Percentiles rank a stretch among this genome's conserved stretches.
These are phyloP conservation scores for Acleris cristana DNA, from an alignment of 2,888 invertebrate genomes.

Conservation along the genomic window DNA sequence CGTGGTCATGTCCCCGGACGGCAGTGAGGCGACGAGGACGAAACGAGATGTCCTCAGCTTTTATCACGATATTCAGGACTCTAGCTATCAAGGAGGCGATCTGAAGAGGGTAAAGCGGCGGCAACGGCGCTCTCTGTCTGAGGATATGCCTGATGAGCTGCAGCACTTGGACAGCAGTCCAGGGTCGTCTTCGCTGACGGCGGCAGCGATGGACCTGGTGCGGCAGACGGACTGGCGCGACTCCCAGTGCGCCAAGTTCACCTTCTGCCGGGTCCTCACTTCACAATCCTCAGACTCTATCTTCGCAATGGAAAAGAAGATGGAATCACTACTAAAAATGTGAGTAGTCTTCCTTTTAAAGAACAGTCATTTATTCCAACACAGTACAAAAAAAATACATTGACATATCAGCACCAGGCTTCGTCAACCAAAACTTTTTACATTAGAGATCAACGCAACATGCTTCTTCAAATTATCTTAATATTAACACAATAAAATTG, in stretches of 20 bases:
- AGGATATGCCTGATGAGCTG: conserved; percentile 73
- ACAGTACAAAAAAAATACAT: no score
- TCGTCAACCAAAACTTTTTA: no score
- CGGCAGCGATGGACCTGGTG: conserved; percentile 76
- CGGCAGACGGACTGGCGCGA: conserved; percentile 87
- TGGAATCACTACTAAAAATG: conserved; percentile 88
- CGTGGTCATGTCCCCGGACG: conserved; percentile 78
- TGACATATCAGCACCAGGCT: no score
- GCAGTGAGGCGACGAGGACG: conserved; percentile 57
- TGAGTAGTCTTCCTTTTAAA: conserved; percentile 77
- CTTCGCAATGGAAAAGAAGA: conserved; percentile 91
- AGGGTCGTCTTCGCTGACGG: conserved; percentile 61
- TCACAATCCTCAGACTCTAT: conserved; percentile 87
- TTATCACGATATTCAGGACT: conserved; percentile 48
- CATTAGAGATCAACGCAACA: no score
- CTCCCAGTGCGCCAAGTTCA: conserved; percentile 90
- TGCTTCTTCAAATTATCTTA: no score
- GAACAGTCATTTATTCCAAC: not conserved
- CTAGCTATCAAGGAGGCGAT: conserved; percentile 51
- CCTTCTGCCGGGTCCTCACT: conserved; percentile 90
- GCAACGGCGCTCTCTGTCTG: conserved; percentile 64
- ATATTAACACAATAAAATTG: no score
- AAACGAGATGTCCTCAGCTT: conserved; percentile 63
- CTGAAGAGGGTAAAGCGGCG: conserved; percentile 61
- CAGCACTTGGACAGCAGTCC: conserved; percentile 64